These are phyloP conservation scores for Brachypalpus laphriformis DNA, from an alignment of 2,888 invertebrate species.

Conservation along the genomic window DNA sequence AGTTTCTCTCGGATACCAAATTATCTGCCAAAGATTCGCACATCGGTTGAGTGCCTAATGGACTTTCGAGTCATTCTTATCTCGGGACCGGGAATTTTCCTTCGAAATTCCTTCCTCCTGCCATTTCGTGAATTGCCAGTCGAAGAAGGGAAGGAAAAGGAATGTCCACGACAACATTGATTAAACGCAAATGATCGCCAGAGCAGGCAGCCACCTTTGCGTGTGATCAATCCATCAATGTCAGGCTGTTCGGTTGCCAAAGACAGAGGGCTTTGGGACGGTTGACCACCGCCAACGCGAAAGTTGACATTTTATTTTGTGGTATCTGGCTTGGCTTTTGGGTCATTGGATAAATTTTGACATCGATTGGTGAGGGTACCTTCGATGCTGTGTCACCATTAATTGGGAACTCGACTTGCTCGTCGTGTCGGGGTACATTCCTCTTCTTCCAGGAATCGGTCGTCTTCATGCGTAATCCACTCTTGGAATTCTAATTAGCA, in stretches of 20 bases:
- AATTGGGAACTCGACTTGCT: conserved; percentile 27
- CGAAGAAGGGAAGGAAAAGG: conserved; percentile 10
- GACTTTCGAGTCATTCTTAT: conserved; percentile 50
- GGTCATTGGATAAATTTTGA: conserved; percentile 24
- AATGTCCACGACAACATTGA: conserved; percentile 52
- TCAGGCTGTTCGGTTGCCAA: conserved; percentile 1
- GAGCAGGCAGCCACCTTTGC: conserved; percentile 37
- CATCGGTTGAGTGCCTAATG: conserved; percentile 68
- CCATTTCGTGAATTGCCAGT: conserved; percentile 45
- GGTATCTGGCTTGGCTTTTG: conserved; percentile 5
- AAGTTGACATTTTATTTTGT: conserved; percentile 41
- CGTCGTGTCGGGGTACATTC: conserved; percentile 21
- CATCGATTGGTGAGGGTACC: conserved; percentile 14
- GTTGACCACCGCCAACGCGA: conserved; percentile 62
- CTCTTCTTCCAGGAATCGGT: conserved; percentile 51
- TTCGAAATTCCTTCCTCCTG: conserved; percentile 19
- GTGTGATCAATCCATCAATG: conserved; percentile 71
- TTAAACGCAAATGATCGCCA: conserved; percentile 58
- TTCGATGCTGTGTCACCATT: conserved; percentile 39
- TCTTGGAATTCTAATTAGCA: conserved; percentile 66
- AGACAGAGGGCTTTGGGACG: neutral
- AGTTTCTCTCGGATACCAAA: conserved; percentile 23
- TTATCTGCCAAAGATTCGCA: conserved; percentile 58
- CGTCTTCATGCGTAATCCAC: conserved; percentile 53
- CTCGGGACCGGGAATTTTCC: conserved; percentile 1